Conservation (phyloP, 2,888 invertebrate species). For the Yponomeuta malinellus region DNA sequence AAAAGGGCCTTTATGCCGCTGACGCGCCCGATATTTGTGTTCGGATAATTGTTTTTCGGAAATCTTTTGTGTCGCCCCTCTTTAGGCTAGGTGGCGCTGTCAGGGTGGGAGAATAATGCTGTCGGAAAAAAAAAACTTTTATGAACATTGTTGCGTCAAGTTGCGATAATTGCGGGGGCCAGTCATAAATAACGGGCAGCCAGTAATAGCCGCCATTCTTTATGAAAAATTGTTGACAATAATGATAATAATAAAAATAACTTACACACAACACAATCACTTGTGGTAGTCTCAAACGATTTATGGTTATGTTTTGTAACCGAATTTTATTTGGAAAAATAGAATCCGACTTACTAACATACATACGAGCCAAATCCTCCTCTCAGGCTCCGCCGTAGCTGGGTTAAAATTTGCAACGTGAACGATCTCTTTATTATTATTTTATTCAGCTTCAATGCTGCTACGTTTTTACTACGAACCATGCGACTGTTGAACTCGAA, state of each 20-base stretch:
- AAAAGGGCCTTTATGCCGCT: slow-evolving; percentile 11
- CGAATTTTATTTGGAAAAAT: too few species aligned
- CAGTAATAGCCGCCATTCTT: neutral
- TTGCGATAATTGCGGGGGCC: neutral
- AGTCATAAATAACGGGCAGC: neutral
- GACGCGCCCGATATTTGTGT: slow-evolving; percentile 3
- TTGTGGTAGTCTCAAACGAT: too few species aligned
- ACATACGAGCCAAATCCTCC: too few species aligned
- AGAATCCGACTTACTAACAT: too few species aligned
- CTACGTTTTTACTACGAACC: neutral
- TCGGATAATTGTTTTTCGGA: slow-evolving; percentile 6
- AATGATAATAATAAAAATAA: neutral
- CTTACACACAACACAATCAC: neutral
- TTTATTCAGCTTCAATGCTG: neutral
- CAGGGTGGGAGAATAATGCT: neutral
- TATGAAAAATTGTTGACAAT: too few species aligned
- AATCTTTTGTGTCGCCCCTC: slow-evolving; percentile 1
- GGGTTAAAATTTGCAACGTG: too few species aligned
- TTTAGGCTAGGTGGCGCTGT: neutral
- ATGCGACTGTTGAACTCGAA: neutral
- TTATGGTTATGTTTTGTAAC: too few species aligned
- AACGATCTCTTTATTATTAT: neutral
- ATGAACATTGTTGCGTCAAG: neutral
- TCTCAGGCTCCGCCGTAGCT: too few species aligned
- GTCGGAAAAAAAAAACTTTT: neutral